These are phyloP conservation scores for Threskiornis aethiopicus DNA, from an alignment of 2,797 vertebrate genomes.

Conservation along the genomic window DNA sequence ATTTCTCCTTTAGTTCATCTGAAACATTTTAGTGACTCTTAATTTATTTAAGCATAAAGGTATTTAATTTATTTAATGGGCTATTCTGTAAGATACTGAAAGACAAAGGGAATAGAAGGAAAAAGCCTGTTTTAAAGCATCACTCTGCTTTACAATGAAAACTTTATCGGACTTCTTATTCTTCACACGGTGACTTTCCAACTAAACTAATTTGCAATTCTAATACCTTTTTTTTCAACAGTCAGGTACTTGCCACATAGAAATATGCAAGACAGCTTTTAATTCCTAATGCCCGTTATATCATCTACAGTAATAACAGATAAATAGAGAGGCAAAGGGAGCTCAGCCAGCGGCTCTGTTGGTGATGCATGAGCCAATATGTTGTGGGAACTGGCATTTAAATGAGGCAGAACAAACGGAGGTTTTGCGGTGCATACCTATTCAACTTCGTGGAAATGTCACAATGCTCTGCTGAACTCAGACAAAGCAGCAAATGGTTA, in stretches of 20 bases:
- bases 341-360: not conserved
- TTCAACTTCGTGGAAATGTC: not conserved
- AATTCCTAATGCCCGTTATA: conserved; percentile 8
- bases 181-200: not conserved
- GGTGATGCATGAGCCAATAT: not conserved
- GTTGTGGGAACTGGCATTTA: not conserved
- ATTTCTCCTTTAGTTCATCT: conserved; percentile 17
- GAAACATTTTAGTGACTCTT: not conserved
- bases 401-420: conserved; percentile 20
- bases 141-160: not conserved
- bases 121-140: not conserved
- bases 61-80: conserved; percentile 20
- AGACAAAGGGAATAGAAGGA: not conserved
- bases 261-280: conserved; percentile 22
- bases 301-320: not conserved
- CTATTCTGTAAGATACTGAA: not conserved
- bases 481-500: conserved; percentile 30
- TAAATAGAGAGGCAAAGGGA: not conserved
- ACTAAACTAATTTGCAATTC: not conserved
- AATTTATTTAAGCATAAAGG: conserved; percentile 20
- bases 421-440: not conserved
- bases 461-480: not conserved
- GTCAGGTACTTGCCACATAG: not conserved
- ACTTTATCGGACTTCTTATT: not conserved
- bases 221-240: not conserved